Evolutionary conservation across 2,888 invertebrate species (phyloP).

Genomic region (Homarus gammarus): DNA sequence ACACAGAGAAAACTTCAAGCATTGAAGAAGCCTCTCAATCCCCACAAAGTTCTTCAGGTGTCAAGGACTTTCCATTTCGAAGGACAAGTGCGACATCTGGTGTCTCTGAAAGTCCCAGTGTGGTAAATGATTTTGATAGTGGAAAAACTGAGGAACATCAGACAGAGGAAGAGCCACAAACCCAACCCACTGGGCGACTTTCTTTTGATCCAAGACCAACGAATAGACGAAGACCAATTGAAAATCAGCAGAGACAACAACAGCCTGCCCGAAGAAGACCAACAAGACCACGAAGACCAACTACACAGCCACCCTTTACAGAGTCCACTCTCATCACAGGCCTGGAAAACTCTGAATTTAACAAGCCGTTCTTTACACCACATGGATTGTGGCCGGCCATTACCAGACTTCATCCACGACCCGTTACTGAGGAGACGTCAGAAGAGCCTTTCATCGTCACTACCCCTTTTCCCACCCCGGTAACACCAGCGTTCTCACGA

Average conservation of each 20-base stretch:
- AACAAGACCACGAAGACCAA: constrained; percentile 25
- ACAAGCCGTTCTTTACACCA: constrained; percentile 34
- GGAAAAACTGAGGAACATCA: not conserved
- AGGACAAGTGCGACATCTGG: not conserved
- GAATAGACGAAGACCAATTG: constrained; percentile 35
- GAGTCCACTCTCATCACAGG: constrained; percentile 20
- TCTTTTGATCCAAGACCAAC: not conserved
- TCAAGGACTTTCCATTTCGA: not conserved
- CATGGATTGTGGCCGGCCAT: not conserved
- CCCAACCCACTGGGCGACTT: not conserved
- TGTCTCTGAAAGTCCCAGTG: not conserved
- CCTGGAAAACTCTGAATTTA: constrained; percentile 31
- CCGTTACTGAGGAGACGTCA: not conserved
- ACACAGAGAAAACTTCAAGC: not conserved
- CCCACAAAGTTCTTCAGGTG: not conserved
- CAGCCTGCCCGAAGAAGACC: not conserved
- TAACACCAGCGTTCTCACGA: not conserved
- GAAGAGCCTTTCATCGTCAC: constrained; percentile 9
- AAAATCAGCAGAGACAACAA: not conserved
- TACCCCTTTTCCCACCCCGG: not conserved
- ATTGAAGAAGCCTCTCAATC: not conserved
- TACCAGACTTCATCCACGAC: constrained; percentile 9
- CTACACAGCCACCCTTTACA: constrained; percentile 20
- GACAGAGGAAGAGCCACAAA: not conserved
- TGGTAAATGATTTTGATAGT: constrained; percentile 10